Conservation (phyloP, 1,140 invertebrate species). For the Cepaea nemoralis region DNA sequence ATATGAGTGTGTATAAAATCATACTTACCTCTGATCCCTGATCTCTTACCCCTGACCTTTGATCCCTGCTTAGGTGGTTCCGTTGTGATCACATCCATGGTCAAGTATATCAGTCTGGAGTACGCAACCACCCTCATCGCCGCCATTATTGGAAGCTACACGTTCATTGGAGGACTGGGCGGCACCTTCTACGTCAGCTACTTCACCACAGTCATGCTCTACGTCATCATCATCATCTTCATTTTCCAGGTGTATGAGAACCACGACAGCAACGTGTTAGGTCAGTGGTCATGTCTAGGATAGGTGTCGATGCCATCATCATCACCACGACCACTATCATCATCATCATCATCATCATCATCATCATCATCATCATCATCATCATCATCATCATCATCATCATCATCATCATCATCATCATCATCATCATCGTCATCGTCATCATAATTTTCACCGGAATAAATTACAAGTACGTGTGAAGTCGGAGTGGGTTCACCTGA, state of each 20-base stretch:
- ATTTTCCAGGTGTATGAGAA: constrained; percentile 67
- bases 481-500: too few relatives aligned
- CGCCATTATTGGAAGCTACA: constrained; percentile 69
- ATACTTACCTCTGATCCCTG: too few relatives aligned
- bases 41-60: too few relatives aligned
- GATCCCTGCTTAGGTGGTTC: constrained; percentile 56
- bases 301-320: not conserved
- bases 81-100: constrained; percentile 64
- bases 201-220: constrained; percentile 71
- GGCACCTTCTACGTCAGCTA: constrained; percentile 73
- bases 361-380: too few relatives aligned
- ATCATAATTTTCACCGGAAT: too few relatives aligned
- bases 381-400: too few relatives aligned
- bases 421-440: not conserved
- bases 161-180: constrained; percentile 71
- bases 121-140: constrained; percentile 67
- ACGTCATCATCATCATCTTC: constrained; percentile 67
- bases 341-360: too few relatives aligned
- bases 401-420: too few relatives aligned
- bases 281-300: too few relatives aligned
- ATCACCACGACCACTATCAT: too few relatives aligned
- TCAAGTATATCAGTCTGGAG: constrained; percentile 66
- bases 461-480: too few relatives aligned
- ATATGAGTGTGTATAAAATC: too few relatives aligned
- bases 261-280: constrained; percentile 33